phyloP scores from a whole-genome alignment of 1,140 invertebrate genomes.

The Tyrophagus putrescentiae region DNA sequence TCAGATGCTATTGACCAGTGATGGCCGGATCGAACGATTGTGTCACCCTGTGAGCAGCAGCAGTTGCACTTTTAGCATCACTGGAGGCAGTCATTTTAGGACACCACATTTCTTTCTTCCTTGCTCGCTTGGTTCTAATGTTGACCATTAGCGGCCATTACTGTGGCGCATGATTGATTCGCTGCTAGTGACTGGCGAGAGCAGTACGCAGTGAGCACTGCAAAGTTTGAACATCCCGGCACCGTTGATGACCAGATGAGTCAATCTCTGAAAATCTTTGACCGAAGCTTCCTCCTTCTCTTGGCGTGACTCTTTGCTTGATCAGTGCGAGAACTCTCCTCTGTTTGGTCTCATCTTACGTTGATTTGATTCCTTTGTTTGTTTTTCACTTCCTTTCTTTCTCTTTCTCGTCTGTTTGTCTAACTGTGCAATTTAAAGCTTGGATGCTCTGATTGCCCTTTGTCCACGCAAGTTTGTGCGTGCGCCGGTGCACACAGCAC shows the following conservation, averaged over 20 bases:
- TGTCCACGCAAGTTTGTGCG: neutral
- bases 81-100: too few relatives aligned
- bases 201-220: too few relatives aligned
- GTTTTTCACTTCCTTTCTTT: neutral
- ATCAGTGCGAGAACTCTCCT: too few relatives aligned
- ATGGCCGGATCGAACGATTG: too few relatives aligned
- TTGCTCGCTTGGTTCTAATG: too few relatives aligned
- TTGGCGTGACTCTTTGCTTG: too few relatives aligned
- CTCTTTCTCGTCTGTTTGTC: neutral
- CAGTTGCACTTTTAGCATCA: too few relatives aligned
- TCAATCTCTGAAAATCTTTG: neutral
- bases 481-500: too few relatives aligned
- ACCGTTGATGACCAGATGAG: neutral
- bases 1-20: too few relatives aligned
- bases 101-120: too few relatives aligned
- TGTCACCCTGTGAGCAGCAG: too few relatives aligned
- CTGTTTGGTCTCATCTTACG: neutral
- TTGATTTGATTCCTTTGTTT: neutral
- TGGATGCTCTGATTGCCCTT: neutral
- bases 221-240: neutral
- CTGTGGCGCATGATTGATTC: constrained; percentile 6
- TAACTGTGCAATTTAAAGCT: constrained; percentile 4
- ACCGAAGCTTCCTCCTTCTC: neutral
- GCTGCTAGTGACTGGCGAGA: too few relatives aligned
- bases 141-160: neutral